Conservation (phyloP, 2,113 vertebrate genomes). For the Percina caprodes region DNA sequence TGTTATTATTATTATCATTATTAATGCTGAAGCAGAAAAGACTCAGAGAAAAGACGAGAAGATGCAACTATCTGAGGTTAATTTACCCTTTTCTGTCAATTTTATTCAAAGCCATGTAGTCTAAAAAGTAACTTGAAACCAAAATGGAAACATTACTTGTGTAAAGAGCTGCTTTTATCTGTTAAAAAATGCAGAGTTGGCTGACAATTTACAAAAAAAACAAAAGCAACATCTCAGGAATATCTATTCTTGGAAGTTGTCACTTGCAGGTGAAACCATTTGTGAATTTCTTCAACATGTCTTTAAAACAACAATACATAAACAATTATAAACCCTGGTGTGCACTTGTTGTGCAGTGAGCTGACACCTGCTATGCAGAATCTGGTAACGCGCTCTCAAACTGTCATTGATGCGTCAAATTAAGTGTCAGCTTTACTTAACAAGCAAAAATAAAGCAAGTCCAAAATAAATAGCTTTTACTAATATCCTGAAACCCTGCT, state of each 20-base stretch:
- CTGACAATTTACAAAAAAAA: neutral
- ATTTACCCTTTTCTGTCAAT: neutral
- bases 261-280: neutral
- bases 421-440: slow-evolving; percentile 45
- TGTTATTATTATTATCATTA: too few species aligned
- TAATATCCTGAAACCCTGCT: neutral
- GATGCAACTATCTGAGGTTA: neutral
- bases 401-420: slow-evolving; percentile 57
- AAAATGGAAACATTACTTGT: neutral
- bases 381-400: slow-evolving; percentile 34
- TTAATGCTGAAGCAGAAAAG: neutral
- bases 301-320: slow-evolving; percentile 3
- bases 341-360: slow-evolving; percentile 1
- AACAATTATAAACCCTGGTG: neutral
- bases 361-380: slow-evolving; percentile 37
- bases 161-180: neutral
- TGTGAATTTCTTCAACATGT: neutral
- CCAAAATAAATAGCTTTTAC: slow-evolving; percentile 51
- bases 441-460: slow-evolving; percentile 29
- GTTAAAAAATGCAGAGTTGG: neutral
- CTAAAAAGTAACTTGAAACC: neutral
- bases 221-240: neutral
- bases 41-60: neutral
- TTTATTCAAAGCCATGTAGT: neutral
- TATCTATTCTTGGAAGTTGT: slow-evolving; percentile 15